A percentile compares a stretch with the other conserved stretches of the same genome.
phyloP scores from a whole-genome alignment of 2,113 vertebrate species.

The Saimiri boliviensis region DNA sequence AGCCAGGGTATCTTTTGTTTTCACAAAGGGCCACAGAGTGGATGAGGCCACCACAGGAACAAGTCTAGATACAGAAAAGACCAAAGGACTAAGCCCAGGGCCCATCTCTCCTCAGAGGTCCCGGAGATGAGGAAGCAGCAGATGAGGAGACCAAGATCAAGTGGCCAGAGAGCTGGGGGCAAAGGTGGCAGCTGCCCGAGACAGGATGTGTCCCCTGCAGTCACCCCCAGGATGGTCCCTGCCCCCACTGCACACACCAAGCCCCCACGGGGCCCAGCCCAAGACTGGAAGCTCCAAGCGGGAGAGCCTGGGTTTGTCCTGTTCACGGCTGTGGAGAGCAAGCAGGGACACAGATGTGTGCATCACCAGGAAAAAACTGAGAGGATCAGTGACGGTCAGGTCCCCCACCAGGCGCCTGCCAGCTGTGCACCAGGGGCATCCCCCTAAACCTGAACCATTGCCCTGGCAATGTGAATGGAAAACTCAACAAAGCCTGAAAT shows the following conservation, averaged over 20 bases:
- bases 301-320: neutral
- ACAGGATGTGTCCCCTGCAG: too few species aligned
- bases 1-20: neutral
- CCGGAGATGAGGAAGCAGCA: neutral
- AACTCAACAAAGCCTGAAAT: constrained; percentile 57
- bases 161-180: neutral
- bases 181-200: neutral
- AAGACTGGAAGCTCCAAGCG: neutral
- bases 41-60: neutral
- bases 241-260: fast-evolving
- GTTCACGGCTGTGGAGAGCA: fast-evolving
- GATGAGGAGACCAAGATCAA: neutral
- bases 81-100: neutral
- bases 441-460: neutral
- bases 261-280: fast-evolving
- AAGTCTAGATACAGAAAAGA: neutral
- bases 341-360: fast-evolving
- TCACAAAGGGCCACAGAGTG: neutral
- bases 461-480: constrained; percentile 33
- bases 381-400: neutral
- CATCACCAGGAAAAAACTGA: neutral
- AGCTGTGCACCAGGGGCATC: neutral
- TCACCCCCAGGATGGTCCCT: neutral
- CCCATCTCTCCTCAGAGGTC: neutral
- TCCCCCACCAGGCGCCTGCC: neutral